Percentiles rank a stretch among this genome's conserved stretches.
Evolutionary conservation across 2,797 vertebrate genomes (phyloP).

Genomic region (Sebastes aleutianus): DNA sequence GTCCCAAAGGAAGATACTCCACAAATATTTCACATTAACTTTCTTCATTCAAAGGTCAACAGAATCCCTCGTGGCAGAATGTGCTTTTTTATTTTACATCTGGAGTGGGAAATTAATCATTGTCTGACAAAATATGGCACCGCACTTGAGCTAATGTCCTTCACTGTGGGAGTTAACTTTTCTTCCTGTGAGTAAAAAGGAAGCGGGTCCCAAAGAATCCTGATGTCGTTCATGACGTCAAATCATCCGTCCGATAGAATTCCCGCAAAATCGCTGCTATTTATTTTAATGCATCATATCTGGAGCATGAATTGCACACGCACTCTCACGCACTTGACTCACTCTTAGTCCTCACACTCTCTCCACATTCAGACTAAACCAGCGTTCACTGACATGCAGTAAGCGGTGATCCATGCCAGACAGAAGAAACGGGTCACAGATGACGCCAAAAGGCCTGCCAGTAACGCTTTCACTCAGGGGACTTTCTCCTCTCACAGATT

Average conservation of each 20-base stretch:
- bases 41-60: conserved; percentile 15
- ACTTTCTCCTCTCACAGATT: neutral
- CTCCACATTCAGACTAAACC: neutral
- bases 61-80: conserved; percentile 31
- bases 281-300: neutral
- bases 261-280: neutral
- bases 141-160: neutral
- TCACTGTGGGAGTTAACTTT: conserved; percentile 10
- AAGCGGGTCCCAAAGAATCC: neutral
- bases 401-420: conserved; percentile 24
- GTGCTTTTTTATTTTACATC: conserved; percentile 7
- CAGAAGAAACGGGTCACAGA: conserved; percentile 36
- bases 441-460: conserved; percentile 26
- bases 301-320: neutral
- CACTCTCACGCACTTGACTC: neutral
- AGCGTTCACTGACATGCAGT: neutral
- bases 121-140: neutral
- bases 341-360: neutral
- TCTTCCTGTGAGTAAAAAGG: conserved; percentile 35
- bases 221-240: conserved; percentile 21
- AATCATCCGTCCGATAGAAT: neutral
- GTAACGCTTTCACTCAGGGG: neutral
- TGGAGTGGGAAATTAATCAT: conserved; percentile 20
- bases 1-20: neutral
- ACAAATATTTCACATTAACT: neutral